These are phyloP conservation scores for Myotis daubentonii DNA, from an alignment of 2,797 vertebrate species.

Conservation along the genomic window DNA sequence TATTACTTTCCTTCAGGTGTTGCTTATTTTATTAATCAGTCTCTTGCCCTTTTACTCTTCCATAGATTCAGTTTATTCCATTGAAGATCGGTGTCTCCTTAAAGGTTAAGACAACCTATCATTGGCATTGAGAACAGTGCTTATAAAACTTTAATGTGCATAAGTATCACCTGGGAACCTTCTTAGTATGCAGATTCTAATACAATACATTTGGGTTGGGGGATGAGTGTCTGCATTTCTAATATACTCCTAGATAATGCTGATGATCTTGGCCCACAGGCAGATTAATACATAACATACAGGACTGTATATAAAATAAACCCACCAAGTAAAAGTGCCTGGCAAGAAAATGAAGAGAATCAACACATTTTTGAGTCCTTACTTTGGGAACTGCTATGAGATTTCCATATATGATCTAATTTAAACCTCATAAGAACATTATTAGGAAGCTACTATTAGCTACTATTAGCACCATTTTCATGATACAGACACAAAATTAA, in stretches of 20 bases:
- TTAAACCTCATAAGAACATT: background rate
- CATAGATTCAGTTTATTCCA: background rate
- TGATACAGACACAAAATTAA: background rate
- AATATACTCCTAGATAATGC: background rate
- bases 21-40: background rate
- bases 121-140: background rate
- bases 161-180: background rate
- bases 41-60: background rate
- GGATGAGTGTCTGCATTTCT: background rate
- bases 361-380: background rate
- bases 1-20: background rate
- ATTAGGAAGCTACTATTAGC: background rate
- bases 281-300: background rate
- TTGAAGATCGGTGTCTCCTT: background rate
- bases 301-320: background rate
- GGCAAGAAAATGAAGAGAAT: background rate
- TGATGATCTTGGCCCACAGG: background rate
- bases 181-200: background rate
- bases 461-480: background rate
- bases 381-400: background rate
- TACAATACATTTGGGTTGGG: background rate
- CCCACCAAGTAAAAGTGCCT: background rate
- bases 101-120: background rate
- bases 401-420: background rate
- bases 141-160: background rate